A percentile compares a stretch with the other conserved stretches of the same genome.
These are phyloP conservation scores for Elanus axillaris DNA, from an alignment of 2,113 vertebrate species.

Conservation along the genomic window DNA sequence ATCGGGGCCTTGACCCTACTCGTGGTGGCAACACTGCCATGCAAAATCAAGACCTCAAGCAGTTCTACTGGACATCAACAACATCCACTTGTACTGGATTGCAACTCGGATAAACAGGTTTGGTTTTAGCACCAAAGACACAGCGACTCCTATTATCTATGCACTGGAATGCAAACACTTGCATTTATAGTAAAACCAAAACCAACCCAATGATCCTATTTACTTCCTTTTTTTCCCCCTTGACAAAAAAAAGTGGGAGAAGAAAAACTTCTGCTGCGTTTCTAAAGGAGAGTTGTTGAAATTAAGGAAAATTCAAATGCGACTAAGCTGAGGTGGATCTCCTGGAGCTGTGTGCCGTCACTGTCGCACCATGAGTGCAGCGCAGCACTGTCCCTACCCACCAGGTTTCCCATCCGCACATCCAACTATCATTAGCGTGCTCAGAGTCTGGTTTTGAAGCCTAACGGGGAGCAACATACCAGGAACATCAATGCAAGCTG, in stretches of 20 bases:
- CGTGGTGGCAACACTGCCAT: accelerated
- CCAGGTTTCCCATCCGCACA: neutral
- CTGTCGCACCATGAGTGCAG: no score
- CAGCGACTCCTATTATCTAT: accelerated
- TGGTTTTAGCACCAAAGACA: neutral
- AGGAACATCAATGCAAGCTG: neutral
- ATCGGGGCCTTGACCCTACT: accelerated
- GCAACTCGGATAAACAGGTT: accelerated
- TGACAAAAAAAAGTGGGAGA: accelerated
- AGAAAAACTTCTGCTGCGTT: neutral
- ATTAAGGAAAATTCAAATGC: accelerated
- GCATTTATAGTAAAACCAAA: neutral
- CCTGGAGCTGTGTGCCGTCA: accelerated
- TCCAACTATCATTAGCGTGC: neutral
- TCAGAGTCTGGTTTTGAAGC: neutral
- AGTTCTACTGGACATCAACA: neutral
- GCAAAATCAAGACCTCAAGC: accelerated
- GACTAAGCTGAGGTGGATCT: neutral
- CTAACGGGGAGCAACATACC: neutral
- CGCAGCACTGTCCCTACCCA: neutral
- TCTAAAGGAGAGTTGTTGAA: neutral
- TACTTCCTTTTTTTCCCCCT: neutral
- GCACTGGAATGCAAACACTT: neutral
- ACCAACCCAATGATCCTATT: accelerated
- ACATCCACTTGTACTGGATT: neutral